Conservation (phyloP, 23 tunicate genomes). For the Trididemnum miniatum region DNA sequence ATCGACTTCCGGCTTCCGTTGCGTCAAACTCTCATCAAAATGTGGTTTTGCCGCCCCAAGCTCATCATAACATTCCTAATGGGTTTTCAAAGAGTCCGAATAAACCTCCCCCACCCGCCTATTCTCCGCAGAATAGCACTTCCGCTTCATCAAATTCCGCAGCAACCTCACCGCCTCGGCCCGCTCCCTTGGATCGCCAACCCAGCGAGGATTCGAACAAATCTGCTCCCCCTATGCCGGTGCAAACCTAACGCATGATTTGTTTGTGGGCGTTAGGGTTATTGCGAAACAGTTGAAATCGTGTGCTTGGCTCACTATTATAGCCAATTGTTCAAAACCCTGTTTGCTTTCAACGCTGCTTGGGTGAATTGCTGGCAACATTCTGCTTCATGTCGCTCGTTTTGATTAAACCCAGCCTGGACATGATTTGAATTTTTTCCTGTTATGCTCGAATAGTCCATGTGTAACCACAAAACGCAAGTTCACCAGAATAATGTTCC, state of each 20-base stretch:
- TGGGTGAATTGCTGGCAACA: too few species aligned
- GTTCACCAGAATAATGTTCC: too few species aligned
- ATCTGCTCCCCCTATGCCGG: neutral
- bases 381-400: too few species aligned
- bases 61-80: neutral
- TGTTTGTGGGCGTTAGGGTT: too few species aligned
- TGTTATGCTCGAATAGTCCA: too few species aligned
- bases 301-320: too few species aligned
- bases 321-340: too few species aligned
- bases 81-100: constrained; percentile 3
- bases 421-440: too few species aligned
- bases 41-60: neutral
- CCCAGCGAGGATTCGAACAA: neutral
- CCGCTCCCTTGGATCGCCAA: neutral
- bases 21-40: neutral
- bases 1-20: neutral
- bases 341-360: too few species aligned
- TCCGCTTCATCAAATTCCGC: neutral
- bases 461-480: too few species aligned
- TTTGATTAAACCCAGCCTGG: too few species aligned
- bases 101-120: constrained; percentile 26
- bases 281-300: too few species aligned
- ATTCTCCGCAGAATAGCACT: constrained; percentile 8
- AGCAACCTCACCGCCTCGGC: neutral
- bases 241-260: neutral